Percentiles rank a stretch among this genome's conserved stretches.
phyloP scores from a whole-genome alignment of 2,113 vertebrate genomes.

The Paralichthys olivaceus region DNA sequence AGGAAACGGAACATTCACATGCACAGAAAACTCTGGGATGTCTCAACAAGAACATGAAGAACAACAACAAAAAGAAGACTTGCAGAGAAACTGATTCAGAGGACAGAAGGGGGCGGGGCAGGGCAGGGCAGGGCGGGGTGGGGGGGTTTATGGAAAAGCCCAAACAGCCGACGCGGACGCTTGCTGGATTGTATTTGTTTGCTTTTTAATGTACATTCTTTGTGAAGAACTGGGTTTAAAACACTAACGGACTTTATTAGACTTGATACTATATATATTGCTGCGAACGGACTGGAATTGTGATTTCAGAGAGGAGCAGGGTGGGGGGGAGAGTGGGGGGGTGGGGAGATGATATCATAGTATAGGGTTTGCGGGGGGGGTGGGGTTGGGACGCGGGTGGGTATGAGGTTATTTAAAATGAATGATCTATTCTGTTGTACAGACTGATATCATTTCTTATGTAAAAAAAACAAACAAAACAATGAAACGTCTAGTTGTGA shows the following conservation, averaged over 20 bases:
- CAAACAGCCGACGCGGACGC: slow-evolving; percentile 62
- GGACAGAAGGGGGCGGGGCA: slow-evolving; percentile 16
- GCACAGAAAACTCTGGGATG: slow-evolving; percentile 78
- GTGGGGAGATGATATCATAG: slow-evolving; percentile 22
- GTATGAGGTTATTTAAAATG: slow-evolving; percentile 76
- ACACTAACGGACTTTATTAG: slow-evolving; percentile 66
- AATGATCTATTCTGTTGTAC: slow-evolving; percentile 86
- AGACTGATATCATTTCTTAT: slow-evolving; percentile 83
- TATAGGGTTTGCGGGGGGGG: slow-evolving; percentile 41
- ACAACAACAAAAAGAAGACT: slow-evolving; percentile 25
- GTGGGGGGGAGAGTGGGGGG: slow-evolving; percentile 20
- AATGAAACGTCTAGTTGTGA: slow-evolving; percentile 83
- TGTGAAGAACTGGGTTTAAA: slow-evolving; percentile 72
- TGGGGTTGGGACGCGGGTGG: slow-evolving; percentile 27
- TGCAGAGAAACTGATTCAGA: slow-evolving; percentile 34
- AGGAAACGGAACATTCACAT: slow-evolving; percentile 1
- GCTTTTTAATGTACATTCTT: slow-evolving; percentile 80
- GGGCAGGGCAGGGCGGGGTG: slow-evolving; percentile 12
- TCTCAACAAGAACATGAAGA: slow-evolving; percentile 32
- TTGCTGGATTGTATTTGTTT: slow-evolving; percentile 79
- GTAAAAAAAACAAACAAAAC: slow-evolving; percentile 66
- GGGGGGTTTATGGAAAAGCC: slow-evolving; percentile 49
- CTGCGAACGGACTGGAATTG: slow-evolving; percentile 79
- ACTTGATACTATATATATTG: slow-evolving; percentile 76
- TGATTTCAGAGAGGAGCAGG: slow-evolving; percentile 64